Percentiles rank a stretch among this genome's conserved stretches.
Evolutionary conservation across 2,113 vertebrate species (phyloP).

Genomic region (Arenaria interpres): DNA sequence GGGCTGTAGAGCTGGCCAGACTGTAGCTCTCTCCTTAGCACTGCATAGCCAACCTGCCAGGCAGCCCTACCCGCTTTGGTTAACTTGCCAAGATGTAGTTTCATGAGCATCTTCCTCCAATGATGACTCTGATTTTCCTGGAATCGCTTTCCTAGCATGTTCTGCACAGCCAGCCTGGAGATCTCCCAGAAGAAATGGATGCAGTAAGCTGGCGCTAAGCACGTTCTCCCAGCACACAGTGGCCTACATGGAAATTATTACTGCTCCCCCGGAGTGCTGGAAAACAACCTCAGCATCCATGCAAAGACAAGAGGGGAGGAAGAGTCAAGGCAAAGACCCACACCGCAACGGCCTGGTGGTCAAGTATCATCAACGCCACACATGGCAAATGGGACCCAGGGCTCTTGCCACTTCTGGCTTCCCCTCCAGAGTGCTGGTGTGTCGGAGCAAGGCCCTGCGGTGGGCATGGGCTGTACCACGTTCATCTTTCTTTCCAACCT

Average conservation of each 20-base stretch:
- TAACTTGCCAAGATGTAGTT: background rate
- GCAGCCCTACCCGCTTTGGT: background rate
- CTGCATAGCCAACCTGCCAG: background rate
- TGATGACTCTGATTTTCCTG: slow-evolving; percentile 27
- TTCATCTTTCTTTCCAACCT: background rate
- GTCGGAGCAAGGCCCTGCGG: background rate
- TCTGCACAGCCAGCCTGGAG: background rate
- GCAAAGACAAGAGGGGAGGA: background rate
- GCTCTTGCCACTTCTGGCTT: background rate
- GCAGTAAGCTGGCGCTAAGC: background rate
- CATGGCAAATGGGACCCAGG: background rate
- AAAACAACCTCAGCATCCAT: background rate
- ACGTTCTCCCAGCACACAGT: background rate
- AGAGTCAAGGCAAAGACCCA: background rate
- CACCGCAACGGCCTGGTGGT: background rate
- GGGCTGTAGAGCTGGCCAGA: background rate
- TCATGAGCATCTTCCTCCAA: background rate
- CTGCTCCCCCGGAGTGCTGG: background rate
- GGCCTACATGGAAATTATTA: background rate
- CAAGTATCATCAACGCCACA: accelerated
- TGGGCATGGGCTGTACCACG: background rate
- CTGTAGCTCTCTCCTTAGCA: background rate
- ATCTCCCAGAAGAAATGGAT: background rate
- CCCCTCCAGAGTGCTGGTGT: background rate
- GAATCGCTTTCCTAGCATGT: background rate